Percentiles rank a stretch among this genome's conserved stretches.
Conservation (phyloP, 2,113 vertebrate species). For the Cyprinodon tularosa region DNA sequence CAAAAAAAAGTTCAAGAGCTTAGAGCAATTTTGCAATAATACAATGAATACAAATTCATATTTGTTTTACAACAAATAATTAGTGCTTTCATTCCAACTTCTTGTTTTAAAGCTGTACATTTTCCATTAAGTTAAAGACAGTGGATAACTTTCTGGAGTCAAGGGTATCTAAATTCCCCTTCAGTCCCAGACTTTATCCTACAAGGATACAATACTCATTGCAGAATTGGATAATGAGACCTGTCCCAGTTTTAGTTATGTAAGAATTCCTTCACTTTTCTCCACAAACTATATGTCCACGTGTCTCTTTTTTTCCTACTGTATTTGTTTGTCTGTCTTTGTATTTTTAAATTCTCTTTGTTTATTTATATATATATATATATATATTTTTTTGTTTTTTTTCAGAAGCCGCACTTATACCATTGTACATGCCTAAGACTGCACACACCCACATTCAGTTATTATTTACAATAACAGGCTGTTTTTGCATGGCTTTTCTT, state of each 20-base stretch:
- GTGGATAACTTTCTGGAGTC: conserved; percentile 29
- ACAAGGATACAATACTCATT: conserved; percentile 52
- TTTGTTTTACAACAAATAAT: no score
- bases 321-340: neutral
- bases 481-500: neutral
- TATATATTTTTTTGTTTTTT: no score
- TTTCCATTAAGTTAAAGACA: conserved; percentile 21
- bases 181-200: conserved; percentile 40
- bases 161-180: conserved; percentile 52
- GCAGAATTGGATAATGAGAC: conserved; percentile 36
- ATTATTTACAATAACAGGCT: no score
- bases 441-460: no score
- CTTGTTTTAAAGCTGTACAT: neutral
- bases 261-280: conserved; percentile 47
- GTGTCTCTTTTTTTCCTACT: conserved; percentile 20
- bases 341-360: neutral
- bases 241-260: conserved; percentile 64
- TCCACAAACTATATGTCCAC: conserved; percentile 32
- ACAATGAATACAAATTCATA: no score
- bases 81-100: neutral
- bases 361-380: neutral
- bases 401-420: neutral
- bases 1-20: no score
- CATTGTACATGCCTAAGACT: no score
- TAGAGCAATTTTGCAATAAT: no score